Evolutionary conservation across 1,140 invertebrate genomes (phyloP), one percentile per base, ranked within the genome.

Genomic region (Ceratina calcarata): DNA sequence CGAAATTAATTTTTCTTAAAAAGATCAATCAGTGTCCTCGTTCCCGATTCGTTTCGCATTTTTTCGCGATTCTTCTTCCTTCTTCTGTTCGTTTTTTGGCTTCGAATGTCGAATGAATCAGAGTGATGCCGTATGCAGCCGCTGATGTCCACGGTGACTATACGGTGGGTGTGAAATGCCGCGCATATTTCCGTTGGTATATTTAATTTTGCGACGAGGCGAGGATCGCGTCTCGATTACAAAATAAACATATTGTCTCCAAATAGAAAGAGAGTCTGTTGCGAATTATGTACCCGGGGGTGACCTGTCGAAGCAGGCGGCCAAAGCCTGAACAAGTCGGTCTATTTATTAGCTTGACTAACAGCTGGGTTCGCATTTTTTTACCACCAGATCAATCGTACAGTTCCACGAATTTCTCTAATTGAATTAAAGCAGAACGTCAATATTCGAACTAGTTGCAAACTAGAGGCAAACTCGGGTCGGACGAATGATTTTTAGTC

Each of bases 141-240:
- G n/a, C 4, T 37, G 24, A n/a, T 27, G n/a, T 49, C 27, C 67
- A 37, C 57, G 49, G 3, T 79, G 61, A 32, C 53, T 61, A 60
- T 18, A 60, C 61, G 37, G n/a, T 37, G 49, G 20, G 27, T 67
- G 51, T 45, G 37, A 71, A 79, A 81, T 81, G 65, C 32, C 79
- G 18, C 61, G 74, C 22, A 70, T 77, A 78, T 78, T 65, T 81
- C 51, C n/a, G 60, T 78, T 49, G 79, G 77, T 71, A 78, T 81
- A 67, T 81, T 81, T 81, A 81, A 71, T 78, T 57, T 45, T 10
- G 37, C 7, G 37, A 45, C 57, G 37, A 45, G 20, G 37, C 60
- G 62, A 65, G 79, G 79, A 60, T 79, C 76, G 77, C 80, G 60
- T 55, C 57, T 82, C 67, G 68, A 79, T 80, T 80, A 60, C 58